Percentiles rank a stretch among this genome's conserved stretches.
These are phyloP conservation scores for Bursaphelenchus okinawaensis DNA, from an alignment of 2,888 invertebrate species.

Conservation along the genomic window DNA sequence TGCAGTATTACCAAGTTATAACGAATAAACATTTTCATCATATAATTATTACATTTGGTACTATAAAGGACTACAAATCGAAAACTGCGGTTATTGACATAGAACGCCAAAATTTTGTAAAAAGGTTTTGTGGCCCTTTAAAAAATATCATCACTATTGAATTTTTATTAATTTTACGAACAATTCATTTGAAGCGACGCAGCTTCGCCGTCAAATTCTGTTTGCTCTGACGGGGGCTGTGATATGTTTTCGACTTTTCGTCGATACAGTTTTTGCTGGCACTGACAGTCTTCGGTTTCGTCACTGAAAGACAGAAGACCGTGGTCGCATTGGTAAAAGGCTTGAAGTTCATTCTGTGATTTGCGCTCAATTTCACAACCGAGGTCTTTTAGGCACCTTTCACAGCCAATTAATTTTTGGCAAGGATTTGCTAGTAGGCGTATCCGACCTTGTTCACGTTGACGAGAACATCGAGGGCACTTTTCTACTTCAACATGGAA, in stretches of 20 bases:
- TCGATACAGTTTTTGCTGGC: conserved; percentile 32
- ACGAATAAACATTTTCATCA: no score
- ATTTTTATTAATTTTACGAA: no score
- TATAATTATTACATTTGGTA: no score
- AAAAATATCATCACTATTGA: no score
- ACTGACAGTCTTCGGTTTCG: conserved; percentile 50
- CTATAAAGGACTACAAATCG: neutral
- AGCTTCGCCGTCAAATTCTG: conserved; percentile 10
- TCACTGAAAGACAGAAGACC: conserved; percentile 46
- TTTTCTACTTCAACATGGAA: conserved; percentile 48
- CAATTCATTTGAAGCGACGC: neutral
- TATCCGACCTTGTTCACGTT: conserved; percentile 45
- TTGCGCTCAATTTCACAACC: conserved; percentile 47
- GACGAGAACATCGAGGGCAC: conserved; percentile 51
- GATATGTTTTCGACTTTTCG: conserved; percentile 1
- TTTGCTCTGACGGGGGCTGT: neutral
- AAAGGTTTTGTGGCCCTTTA: neutral
- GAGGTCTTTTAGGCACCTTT: conserved; percentile 42
- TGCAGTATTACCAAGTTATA: no score
- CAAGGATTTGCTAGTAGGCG: conserved; percentile 51
- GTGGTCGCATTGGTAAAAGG: conserved; percentile 52
- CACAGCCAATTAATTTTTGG: conserved; percentile 55
- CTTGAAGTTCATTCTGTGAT: conserved; percentile 37
- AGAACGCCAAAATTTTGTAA: neutral
- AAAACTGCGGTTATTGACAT: neutral